Evolutionary conservation across 2,113 vertebrate species (phyloP).

Genomic region (Arothron firmamentum): DNA sequence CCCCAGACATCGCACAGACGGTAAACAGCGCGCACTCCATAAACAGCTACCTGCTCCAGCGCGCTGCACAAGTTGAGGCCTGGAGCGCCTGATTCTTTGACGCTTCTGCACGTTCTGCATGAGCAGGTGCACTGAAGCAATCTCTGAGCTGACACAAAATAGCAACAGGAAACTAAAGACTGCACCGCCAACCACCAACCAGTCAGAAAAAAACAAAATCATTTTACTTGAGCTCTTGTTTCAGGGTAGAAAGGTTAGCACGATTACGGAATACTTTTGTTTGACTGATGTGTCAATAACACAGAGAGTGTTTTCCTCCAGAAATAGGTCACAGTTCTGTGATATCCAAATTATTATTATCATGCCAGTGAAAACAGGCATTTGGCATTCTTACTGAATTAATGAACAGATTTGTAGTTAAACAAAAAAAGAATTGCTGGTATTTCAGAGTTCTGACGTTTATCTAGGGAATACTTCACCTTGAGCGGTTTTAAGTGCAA

Average conservation of each 20-base stretch:
- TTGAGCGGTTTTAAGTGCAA: not conserved
- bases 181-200: not conserved
- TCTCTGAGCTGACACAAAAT: not conserved
- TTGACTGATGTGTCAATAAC: no score
- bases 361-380: no score
- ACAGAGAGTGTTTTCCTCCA: no score
- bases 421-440: not conserved
- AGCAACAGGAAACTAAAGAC: not conserved
- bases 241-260: not conserved
- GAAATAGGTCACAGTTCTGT: no score
- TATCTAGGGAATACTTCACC: constrained; percentile 12
- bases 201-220: not conserved
- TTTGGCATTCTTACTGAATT: no score
- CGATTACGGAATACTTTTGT: no score
- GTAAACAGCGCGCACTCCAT: constrained; percentile 59
- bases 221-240: not conserved
- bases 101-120: constrained; percentile 27
- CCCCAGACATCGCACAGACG: constrained; percentile 52
- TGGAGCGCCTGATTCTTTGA: constrained; percentile 21
- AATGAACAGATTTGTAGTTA: no score
- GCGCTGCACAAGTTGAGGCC: constrained; percentile 45
- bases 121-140: constrained; percentile 26
- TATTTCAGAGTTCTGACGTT: not conserved
- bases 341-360: no score
- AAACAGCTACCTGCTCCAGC: constrained; percentile 55